Evolutionary conservation across 30 jellyfish, hydroid and myxozoan genomes (phyloP).

Genomic region (Aurelia sp.): DNA sequence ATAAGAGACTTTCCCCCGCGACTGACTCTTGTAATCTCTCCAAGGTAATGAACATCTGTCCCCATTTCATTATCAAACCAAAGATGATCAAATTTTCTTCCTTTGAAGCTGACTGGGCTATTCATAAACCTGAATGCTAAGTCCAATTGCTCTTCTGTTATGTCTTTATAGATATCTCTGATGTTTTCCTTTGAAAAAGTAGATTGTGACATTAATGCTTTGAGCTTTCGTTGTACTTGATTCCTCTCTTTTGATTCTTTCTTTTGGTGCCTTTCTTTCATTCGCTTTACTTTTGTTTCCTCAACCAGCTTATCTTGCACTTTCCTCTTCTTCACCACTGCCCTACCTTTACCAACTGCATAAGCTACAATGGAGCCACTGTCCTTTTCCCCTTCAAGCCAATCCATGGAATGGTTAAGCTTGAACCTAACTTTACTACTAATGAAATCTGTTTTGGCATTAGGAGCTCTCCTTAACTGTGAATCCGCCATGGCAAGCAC

Average conservation of each 20-base stretch:
- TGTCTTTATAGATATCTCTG: slow-evolving; percentile 8
- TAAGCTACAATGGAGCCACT: slow-evolving; percentile 1
- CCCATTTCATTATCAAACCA: slow-evolving; percentile 16
- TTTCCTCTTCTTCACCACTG: not conserved
- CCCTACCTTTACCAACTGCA: not conserved
- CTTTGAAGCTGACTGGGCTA: not conserved
- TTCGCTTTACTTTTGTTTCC: not conserved
- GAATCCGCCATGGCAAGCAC: slow-evolving; percentile 33
- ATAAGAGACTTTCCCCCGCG: slow-evolving; percentile 25
- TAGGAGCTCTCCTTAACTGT: slow-evolving; percentile 41
- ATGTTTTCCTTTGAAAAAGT: slow-evolving; percentile 8
- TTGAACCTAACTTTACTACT: slow-evolving; percentile 12
- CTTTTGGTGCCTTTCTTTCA: slow-evolving; percentile 16
- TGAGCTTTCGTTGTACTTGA: slow-evolving; percentile 30
- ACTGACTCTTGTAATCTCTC: not conserved
- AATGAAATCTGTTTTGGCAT: slow-evolving; percentile 24
- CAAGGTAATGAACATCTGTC: slow-evolving; percentile 15
- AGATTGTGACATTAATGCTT: not conserved
- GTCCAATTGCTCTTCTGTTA: not conserved
- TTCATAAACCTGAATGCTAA: slow-evolving; percentile 4
- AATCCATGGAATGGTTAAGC: slow-evolving; percentile 9
- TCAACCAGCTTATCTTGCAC: not conserved
- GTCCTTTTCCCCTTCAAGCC: not conserved
- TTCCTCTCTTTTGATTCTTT: not conserved
- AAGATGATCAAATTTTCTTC: slow-evolving; percentile 5